Base-by-base conservation (phyloP, 2,888 invertebrate genomes). In the Actias luna region DNA sequence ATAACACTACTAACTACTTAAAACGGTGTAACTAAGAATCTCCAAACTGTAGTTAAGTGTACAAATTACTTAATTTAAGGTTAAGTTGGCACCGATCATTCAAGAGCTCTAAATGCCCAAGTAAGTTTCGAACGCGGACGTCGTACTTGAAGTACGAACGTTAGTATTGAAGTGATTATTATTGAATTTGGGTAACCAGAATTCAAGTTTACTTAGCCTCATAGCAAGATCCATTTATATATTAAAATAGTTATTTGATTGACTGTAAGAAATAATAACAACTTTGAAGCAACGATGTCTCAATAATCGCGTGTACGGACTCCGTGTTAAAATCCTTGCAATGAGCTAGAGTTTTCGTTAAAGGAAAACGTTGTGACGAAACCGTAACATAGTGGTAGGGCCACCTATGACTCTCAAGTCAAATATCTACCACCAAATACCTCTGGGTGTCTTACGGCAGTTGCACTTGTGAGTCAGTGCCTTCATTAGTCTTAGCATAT, bases 31-130 rank as follows among this genome's bases (percentile, higher is more conserved):
- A 84, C 87, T 86, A 88, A 89, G 88, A 88, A 89, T 89, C 89
- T 87, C 86, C 87, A 84, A 90, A 91, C 89, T 91, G 90, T 91
- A 91, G 88, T 92, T 92, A 92, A 90, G 90, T 90, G 87, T 87
- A 90, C 92, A 92, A 92, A 92, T 92, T 92, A 91, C 92, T 92
- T 92, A 92, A 92, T 92, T 91, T 86, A 83, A 89, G 90, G 91
- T 88, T 88, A 90, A 88, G 85, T 89, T 82, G 76, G 73, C 80
- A 80, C 79, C 88, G 84, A 91, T 91, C 90, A 87, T 78, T 90
- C 88, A 87, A 88, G 83, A 58, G 66, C 59, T 64, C 66, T 67
- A 69, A 69, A 69, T 65, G 65, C 63, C 66, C 63, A 60, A 65
- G 59, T 67, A 65, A 70, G 62, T 70, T 71, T 35, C 36, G 12